Base-by-base conservation (phyloP, 1,140 invertebrate genomes). In the Drosophila orosa region DNA sequence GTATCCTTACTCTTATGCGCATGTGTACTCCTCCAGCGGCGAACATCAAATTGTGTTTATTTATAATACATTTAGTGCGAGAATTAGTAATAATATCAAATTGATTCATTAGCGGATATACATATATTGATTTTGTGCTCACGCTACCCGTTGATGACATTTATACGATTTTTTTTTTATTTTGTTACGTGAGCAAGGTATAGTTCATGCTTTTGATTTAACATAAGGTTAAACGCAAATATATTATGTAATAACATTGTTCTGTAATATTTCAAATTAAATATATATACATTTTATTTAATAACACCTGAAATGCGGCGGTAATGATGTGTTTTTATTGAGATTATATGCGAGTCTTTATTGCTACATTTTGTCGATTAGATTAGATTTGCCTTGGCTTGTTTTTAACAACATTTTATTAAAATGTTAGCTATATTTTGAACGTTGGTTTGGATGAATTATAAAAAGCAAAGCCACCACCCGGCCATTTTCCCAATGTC, bases 241-340 rank as follows among this genome's bases (percentile, higher is more conserved):
- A 52, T 52, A 52, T 52, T 52, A 52, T 52, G 48, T 52, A 52
- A 52, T 52, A 52, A 52, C 48, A 52, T 52, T 52, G 48, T 52
- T 52, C 48, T 52, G 48, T 52, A 52, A 52, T 52, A 52, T 52
- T 52, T 52, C 48, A 52, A 52, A 52, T 52, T 52, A 33, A 52
- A 52, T 52, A 52, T 52, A 52, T 52, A 52, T 33, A 52, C 48
- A 52, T 52, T 52, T 52, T 52, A 52, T 52, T 52, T 52, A 52
- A 52, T 52, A 52, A 52, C 48, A 52, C 48, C 48, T 19, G 48
- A n/a, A n/a, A n/a, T n/a, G n/a, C 8, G n/a, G n/a, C n/a, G 8
- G 3, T 24, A 15, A 24, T 9, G 7, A 4, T 15, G 12, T 45
- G 7, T 45, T 9, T 45, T 24, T 17, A 2, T 29, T 8, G 7